These are phyloP conservation scores for Pogonognathellus flavescens DNA, from an alignment of 1,140 invertebrate genomes.

Conservation along the genomic window DNA sequence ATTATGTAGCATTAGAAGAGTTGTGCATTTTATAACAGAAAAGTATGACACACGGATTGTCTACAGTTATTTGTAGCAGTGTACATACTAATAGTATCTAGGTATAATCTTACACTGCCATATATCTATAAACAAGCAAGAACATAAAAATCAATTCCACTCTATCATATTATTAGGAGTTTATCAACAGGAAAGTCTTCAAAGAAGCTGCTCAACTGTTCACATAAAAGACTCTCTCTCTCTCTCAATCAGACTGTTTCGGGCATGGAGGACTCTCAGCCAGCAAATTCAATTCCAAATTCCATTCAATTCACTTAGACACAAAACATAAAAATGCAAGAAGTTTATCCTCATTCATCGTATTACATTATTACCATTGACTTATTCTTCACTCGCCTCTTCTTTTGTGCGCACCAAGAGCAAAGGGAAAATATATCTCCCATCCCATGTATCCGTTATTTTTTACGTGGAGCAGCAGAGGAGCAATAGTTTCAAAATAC, in stretches of 20 bases:
- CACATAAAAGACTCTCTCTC: constrained; percentile 1
- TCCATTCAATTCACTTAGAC: constrained; percentile 13
- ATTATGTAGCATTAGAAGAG: no score
- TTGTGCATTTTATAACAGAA: no score
- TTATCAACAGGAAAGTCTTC: not conserved
- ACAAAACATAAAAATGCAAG: not conserved
- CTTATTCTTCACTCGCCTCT: not conserved
- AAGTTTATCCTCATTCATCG: constrained; percentile 5
- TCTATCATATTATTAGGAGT: no score
- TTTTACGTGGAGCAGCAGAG: no score
- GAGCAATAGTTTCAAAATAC: no score
- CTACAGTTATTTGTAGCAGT: no score
- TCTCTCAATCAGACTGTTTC: not conserved
- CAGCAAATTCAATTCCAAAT: constrained; percentile 5
- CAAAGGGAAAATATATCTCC: not conserved
- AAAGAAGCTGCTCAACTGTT: constrained; percentile 1
- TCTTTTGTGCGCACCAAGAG: not conserved
- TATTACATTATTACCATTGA: not conserved
- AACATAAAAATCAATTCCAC: no score
- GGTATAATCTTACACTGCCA: no score
- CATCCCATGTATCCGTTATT: no score
- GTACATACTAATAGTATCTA: no score
- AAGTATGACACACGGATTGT: no score
- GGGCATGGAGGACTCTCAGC: not conserved
- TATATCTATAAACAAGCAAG: no score